A percentile compares a stretch with the other conserved stretches of the same genome.
Evolutionary conservation across 2,888 invertebrate genomes (phyloP).

Genomic region (Pinctada fucata): DNA sequence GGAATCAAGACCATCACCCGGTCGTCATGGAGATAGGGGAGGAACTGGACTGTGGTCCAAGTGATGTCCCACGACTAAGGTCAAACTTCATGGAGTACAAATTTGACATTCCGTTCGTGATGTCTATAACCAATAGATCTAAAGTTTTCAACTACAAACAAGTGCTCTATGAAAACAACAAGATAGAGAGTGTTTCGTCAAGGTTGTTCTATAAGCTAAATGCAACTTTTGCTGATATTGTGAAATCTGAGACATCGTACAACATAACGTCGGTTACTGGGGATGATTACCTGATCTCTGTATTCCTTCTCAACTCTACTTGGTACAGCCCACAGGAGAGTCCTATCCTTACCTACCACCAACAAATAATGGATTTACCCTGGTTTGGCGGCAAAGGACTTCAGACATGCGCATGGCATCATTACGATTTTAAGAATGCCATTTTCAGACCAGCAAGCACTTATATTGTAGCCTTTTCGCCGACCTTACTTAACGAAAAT

Average conservation of each 20-base stretch:
- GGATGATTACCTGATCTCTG: not conserved
- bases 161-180: conserved; percentile 15
- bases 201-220: conserved; percentile 5
- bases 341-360: conserved; percentile 13
- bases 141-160: conserved; percentile 10
- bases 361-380: conserved; percentile 1
- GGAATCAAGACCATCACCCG: conserved; percentile 9
- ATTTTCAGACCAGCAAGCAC: conserved; percentile 14
- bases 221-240: conserved; percentile 16
- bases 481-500: conserved; percentile 9
- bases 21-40: conserved; percentile 17
- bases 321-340: conserved; percentile 13
- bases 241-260: conserved; percentile 14
- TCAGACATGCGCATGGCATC: conserved; percentile 19
- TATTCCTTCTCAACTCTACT: conserved; percentile 1
- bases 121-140: not conserved
- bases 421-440: conserved; percentile 25
- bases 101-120: conserved; percentile 23
- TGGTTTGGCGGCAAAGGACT: conserved; percentile 24
- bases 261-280: not conserved
- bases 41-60: conserved; percentile 11
- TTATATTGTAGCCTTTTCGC: not conserved
- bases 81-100: conserved; percentile 18
- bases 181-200: conserved; percentile 12
- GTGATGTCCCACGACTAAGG: not conserved